Evolutionary conservation across 2,797 vertebrate genomes (phyloP), one percentile per base, ranked within the genome.

Genomic region (Galago senegalensis): DNA sequence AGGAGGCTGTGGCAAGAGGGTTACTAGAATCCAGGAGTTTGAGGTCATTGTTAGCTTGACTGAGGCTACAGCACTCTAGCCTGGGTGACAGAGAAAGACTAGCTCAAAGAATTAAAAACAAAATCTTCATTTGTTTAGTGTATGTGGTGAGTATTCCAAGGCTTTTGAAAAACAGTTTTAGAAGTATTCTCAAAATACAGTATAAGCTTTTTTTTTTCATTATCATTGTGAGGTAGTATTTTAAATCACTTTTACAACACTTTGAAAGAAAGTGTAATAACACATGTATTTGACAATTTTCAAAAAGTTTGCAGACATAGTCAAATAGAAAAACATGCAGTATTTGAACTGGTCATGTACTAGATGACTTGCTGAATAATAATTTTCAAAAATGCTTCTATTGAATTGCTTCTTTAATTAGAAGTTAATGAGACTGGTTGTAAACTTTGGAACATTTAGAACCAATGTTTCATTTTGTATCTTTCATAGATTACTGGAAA

Each of bases 121-220:
- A 92, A 87, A 87, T 56, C 43, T 89, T 95, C 61, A 95, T 87
- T 91, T 97, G 53, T 56, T 53, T 14, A 53, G 49, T 53, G 13
- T 53, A 53, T 16, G 18, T 63, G 61, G 27, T 69, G 21, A 89
- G 29, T 89, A 63, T 87, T 96, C 43, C 65, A 93, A 91, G 31
- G 29, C 27, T 87, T 97, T 89, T 96, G 58, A 91, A 96, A 88
- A 92, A 81, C 21, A 70, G 14, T 85, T 89, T 94, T 77, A 3
- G 43, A 92, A 94, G 2, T 70, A 21, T 86, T 89, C 95, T 17
- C 25, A 93, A 88, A 80, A 40, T 87, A 21, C 34, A 88, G 31
- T 80, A 9, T 77, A 86, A 88, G 82, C 37, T 58, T 89, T 89
- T 82, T 58, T 89, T 89, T 82, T n/a, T 46, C 56, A 72, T 89